A percentile compares a stretch with the other conserved stretches of the same genome.
Conservation (phyloP, 2,888 invertebrate species). For the Gibbula magus region DNA sequence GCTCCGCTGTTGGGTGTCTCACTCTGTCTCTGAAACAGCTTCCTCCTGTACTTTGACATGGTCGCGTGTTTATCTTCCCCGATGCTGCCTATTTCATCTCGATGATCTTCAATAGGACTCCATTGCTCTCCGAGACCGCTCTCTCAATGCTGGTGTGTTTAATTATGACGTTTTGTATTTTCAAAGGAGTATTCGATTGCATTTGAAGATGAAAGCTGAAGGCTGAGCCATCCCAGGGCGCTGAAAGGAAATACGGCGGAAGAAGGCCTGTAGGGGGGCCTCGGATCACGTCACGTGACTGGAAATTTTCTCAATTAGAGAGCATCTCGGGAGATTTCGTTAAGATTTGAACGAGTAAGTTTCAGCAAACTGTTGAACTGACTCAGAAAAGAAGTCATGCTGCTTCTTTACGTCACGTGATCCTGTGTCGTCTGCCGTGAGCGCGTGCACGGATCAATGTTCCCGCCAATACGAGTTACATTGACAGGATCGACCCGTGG, state of each 20-base stretch:
- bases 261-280: background rate
- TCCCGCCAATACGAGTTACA: background rate
- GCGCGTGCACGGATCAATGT: background rate
- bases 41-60: background rate
- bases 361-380: background rate
- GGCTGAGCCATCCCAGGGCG: background rate
- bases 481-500: background rate
- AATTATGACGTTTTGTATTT: constrained; percentile 19
- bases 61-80: constrained; percentile 4
- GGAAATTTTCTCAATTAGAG: background rate
- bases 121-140: background rate
- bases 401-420: background rate
- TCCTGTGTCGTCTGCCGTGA: background rate
- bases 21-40: too few species aligned
- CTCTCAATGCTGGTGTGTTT: background rate
- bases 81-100: background rate
- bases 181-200: constrained; percentile 17
- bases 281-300: background rate
- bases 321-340: background rate
- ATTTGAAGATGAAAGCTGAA: constrained; percentile 21
- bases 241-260: background rate
- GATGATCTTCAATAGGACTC: background rate
- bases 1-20: background rate
- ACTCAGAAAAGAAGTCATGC: background rate
- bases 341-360: background rate